These are phyloP conservation scores for Hydropsyche tenuis DNA, from an alignment of 1,140 invertebrate species.

Conservation along the genomic window DNA sequence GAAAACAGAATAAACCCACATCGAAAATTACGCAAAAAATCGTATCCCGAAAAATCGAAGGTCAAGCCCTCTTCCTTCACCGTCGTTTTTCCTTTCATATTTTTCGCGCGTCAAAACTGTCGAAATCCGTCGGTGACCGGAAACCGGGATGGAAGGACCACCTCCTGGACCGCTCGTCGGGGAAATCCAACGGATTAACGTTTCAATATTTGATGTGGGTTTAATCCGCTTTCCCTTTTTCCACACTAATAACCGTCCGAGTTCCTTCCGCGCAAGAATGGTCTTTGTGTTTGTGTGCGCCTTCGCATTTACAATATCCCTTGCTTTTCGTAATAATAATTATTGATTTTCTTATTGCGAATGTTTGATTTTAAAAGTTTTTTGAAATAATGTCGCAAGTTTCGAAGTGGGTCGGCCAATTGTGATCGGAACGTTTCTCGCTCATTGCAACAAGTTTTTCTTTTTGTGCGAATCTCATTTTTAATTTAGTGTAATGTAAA, in stretches of 20 bases:
- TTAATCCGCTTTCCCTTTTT: constrained; percentile 40
- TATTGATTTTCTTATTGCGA: no score
- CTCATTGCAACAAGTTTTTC: no score
- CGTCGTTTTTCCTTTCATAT: neutral
- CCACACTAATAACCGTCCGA: constrained; percentile 36
- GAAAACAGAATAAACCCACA: no score
- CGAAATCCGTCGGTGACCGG: constrained; percentile 27
- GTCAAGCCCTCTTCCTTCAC: no score
- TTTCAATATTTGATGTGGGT: constrained; percentile 45
- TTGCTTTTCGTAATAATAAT: neutral
- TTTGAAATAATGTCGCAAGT: no score
- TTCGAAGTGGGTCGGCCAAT: no score
- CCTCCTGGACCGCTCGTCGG: neutral
- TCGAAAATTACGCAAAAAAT: no score
- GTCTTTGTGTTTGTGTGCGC: neutral
- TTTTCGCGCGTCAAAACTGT: constrained; percentile 35
- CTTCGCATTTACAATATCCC: neutral
- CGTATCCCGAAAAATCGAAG: no score
- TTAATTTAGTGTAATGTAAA: no score
- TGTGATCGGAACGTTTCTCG: no score
- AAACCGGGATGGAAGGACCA: neutral
- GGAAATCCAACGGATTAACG: constrained; percentile 40
- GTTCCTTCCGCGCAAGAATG: constrained; percentile 11
- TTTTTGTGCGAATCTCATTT: no score
- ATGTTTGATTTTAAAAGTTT: no score